Evolutionary conservation across 2,797 vertebrate genomes (phyloP).

Genomic region (Salarias fasciatus): DNA sequence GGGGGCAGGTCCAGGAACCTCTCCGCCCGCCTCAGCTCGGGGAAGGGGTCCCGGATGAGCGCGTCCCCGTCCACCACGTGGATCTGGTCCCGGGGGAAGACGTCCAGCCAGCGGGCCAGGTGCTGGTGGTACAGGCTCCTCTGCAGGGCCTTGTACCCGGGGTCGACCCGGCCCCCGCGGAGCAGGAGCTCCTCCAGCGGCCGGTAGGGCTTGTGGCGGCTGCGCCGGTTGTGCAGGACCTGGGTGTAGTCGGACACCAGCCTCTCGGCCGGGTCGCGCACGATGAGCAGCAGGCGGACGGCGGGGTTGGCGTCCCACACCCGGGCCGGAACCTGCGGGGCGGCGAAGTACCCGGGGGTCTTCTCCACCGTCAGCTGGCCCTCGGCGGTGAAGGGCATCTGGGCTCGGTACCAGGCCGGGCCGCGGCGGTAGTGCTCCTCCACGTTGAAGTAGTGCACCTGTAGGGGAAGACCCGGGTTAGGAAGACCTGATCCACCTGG

Average conservation of each 20-base stretch:
- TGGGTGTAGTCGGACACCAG: constrained; percentile 89
- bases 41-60: constrained; percentile 83
- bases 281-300: constrained; percentile 82
- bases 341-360: constrained; percentile 86
- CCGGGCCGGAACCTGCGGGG: constrained; percentile 76
- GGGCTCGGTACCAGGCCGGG: constrained; percentile 84
- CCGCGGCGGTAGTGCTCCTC: constrained; percentile 85
- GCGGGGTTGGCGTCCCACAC: constrained; percentile 80
- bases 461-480: too few relatives aligned
- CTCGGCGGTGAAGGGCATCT: constrained; percentile 82
- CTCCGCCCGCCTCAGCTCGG: constrained; percentile 83
- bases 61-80: constrained; percentile 87
- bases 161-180: constrained; percentile 74
- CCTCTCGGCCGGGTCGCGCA: constrained; percentile 85
- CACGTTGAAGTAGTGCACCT: constrained; percentile 87
- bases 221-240: constrained; percentile 85
- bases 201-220: constrained; percentile 82
- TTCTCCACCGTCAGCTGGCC: constrained; percentile 86
- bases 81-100: constrained; percentile 83
- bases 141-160: constrained; percentile 83
- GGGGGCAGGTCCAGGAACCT: constrained; percentile 81
- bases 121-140: constrained; percentile 86
- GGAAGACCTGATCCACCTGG: too few relatives aligned
- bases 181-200: constrained; percentile 82
- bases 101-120: constrained; percentile 81